Evolutionary conservation across 1,140 invertebrate species (phyloP).

Genomic region (Heliothis subflexa): DNA sequence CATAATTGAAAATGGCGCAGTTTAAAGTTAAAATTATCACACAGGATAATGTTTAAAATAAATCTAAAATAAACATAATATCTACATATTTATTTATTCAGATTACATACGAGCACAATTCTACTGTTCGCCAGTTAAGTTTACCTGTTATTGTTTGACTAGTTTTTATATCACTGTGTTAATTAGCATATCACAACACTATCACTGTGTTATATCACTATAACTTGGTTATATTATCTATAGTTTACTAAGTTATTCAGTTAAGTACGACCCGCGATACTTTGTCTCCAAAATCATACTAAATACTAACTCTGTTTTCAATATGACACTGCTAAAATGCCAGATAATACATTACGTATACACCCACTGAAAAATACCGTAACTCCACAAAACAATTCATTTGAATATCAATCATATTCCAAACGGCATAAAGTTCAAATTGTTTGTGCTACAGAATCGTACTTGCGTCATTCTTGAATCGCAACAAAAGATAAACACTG

Average conservation of each 20-base stretch:
- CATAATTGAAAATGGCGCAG: background rate
- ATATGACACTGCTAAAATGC: slow-evolving; percentile 79
- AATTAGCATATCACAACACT: slow-evolving; percentile 1
- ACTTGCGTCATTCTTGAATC: slow-evolving; percentile 52
- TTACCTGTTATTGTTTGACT: slow-evolving; percentile 19
- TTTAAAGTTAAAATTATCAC: background rate
- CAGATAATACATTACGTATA: slow-evolving; percentile 69
- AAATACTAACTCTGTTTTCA: slow-evolving; percentile 67
- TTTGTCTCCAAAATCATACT: slow-evolving; percentile 48
- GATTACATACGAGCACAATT: slow-evolving; percentile 9
- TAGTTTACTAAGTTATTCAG: background rate
- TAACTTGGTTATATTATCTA: background rate
- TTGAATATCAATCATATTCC: slow-evolving; percentile 1
- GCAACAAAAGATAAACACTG: slow-evolving; percentile 72
- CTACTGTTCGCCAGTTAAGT: background rate
- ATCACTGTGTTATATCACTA: background rate
- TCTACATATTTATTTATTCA: background rate
- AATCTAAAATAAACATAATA: background rate
- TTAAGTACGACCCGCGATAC: background rate
- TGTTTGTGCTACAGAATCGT: slow-evolving; percentile 4
- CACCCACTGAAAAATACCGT: slow-evolving; percentile 7
- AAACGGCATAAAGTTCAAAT: slow-evolving; percentile 39
- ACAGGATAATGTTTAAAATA: background rate
- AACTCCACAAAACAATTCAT: slow-evolving; percentile 45
- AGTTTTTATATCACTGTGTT: background rate